Evolutionary conservation across 2,113 vertebrate species (phyloP).

Genomic region (Leptobrachium leishanense): DNA sequence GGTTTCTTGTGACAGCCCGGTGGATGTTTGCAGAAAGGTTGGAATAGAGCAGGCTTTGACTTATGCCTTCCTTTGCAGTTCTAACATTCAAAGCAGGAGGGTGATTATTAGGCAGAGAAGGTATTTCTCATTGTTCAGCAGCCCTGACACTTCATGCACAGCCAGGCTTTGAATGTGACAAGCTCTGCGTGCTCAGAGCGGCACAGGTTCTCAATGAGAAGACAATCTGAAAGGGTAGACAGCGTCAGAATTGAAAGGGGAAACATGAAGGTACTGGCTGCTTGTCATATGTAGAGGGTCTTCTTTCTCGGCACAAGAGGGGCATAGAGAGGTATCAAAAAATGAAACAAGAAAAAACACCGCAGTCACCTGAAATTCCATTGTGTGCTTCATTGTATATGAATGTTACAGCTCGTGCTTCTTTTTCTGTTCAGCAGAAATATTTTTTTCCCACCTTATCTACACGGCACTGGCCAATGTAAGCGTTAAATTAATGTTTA

Average conservation of each 20-base stretch:
- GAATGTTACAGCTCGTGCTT: too few species aligned
- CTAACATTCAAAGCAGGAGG: not conserved
- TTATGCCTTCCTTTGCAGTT: slow-evolving; percentile 11
- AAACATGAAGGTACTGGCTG: not conserved
- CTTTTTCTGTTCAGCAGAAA: too few species aligned
- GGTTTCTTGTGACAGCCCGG: slow-evolving; percentile 24
- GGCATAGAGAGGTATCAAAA: not conserved
- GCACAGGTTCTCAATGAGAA: not conserved
- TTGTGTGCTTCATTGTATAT: too few species aligned
- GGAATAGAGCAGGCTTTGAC: slow-evolving; percentile 15
- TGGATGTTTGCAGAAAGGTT: slow-evolving; percentile 23
- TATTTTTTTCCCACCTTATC: too few species aligned
- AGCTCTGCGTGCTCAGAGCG: not conserved
- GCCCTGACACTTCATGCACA: slow-evolving; percentile 23
- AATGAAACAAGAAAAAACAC: too few species aligned
- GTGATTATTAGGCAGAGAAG: slow-evolving; percentile 18
- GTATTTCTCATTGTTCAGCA: slow-evolving; percentile 19
- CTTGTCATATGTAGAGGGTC: slow-evolving; percentile 1
- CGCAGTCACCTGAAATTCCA: too few species aligned
- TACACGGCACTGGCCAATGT: too few species aligned
- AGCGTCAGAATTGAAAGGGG: not conserved
- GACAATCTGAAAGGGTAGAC: not conserved
- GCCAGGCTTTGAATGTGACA: slow-evolving; percentile 19
- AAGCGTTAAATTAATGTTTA: too few species aligned
- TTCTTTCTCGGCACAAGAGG: not conserved